Conservation (phyloP, 2,888 invertebrate species). For the Lamproptera curius region DNA sequence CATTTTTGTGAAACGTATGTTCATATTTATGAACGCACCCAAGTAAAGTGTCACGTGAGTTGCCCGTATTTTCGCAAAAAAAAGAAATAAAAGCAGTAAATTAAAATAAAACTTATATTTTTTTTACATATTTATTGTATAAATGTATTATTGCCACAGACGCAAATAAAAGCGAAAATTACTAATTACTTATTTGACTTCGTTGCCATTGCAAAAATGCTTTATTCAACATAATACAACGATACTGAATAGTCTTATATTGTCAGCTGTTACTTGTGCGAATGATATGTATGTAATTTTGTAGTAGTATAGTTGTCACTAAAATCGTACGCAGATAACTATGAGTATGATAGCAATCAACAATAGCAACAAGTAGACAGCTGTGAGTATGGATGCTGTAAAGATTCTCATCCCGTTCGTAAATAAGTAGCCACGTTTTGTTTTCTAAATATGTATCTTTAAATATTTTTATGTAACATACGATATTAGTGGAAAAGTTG, state of each 20-base stretch:
- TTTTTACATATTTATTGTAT: too few species aligned
- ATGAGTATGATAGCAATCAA: constrained; percentile 47
- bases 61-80: too few species aligned
- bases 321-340: constrained; percentile 47
- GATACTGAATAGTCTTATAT: constrained; percentile 7
- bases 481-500: constrained; percentile 51
- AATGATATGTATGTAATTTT: constrained; percentile 11
- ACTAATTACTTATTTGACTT: background rate
- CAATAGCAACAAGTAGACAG: constrained; percentile 73
- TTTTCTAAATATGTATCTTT: constrained; percentile 49
- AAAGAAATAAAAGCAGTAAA: too few species aligned
- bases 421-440: constrained; percentile 50
- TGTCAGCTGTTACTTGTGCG: constrained; percentile 2
- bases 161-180: too few species aligned
- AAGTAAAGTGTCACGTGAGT: too few species aligned
- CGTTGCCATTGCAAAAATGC: constrained; percentile 30
- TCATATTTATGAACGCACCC: too few species aligned
- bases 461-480: constrained; percentile 36
- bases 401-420: constrained; percentile 46
- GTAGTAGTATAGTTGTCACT: constrained; percentile 34
- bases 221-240: constrained; percentile 20
- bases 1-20: too few species aligned
- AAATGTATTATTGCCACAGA: too few species aligned
- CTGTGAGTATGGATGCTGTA: constrained; percentile 70
- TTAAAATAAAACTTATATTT: too few species aligned